phyloP scores from a whole-genome alignment of 1,140 invertebrate genomes.

The Archegozetes longisetosus region DNA sequence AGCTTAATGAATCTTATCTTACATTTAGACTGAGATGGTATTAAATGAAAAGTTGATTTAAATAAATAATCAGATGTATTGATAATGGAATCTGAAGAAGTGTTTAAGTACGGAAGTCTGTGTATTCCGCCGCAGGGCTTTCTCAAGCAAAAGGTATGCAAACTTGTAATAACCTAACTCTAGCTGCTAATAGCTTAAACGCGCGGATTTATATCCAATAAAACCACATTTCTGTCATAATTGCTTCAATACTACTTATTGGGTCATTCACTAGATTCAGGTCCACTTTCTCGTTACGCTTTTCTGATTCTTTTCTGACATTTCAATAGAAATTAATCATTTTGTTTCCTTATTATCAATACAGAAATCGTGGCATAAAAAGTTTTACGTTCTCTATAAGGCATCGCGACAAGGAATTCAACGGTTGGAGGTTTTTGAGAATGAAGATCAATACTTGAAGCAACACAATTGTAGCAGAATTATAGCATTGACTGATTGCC shows the following conservation, averaged over 20 bases:
- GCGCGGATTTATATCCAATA: too few relatives aligned
- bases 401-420: constrained; percentile 64
- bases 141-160: background rate
- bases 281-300: too few relatives aligned
- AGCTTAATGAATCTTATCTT: too few relatives aligned
- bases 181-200: background rate
- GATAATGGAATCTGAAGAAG: background rate
- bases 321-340: constrained; percentile 2
- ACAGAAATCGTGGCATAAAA: constrained; percentile 53
- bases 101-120: background rate
- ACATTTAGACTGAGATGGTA: too few relatives aligned
- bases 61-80: too few relatives aligned
- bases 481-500: constrained; percentile 62
- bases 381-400: constrained; percentile 55
- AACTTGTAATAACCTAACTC: background rate
- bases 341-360: constrained; percentile 25
- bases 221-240: background rate
- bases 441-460: constrained; percentile 45
- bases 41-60: too few relatives aligned
- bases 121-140: background rate
- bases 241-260: background rate
- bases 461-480: constrained; percentile 47
- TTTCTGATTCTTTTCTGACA: too few relatives aligned
- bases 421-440: constrained; percentile 63
- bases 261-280: too few relatives aligned